Evolutionary conservation across 1,140 invertebrate genomes (phyloP).

Genomic region (Calycopis cecrops): DNA sequence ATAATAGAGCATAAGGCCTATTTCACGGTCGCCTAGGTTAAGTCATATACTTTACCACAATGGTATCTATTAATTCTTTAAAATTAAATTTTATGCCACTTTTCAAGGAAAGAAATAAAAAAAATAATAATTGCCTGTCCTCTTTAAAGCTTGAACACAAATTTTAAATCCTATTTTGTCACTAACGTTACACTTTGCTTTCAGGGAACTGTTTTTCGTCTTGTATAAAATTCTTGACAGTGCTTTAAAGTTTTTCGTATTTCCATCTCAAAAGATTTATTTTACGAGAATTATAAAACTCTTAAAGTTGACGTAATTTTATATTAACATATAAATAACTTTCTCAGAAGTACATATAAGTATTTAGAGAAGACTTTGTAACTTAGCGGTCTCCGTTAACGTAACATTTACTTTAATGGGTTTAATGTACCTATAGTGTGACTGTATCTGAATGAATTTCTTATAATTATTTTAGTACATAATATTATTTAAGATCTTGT

Average conservation of each 20-base stretch:
- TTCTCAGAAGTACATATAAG: not conserved
- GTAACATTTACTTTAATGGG: too few species aligned
- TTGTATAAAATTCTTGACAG: conserved; percentile 3
- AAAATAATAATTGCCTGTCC: too few species aligned
- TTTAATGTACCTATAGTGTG: too few species aligned
- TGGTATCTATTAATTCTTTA: too few species aligned
- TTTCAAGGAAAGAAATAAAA: not conserved
- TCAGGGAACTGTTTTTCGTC: not conserved
- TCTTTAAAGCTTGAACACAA: not conserved
- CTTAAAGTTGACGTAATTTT: conserved; percentile 9
- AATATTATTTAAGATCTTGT: too few species aligned
- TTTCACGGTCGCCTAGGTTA: too few species aligned
- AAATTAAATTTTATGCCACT: not conserved
- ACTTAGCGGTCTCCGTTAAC: too few species aligned
- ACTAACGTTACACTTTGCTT: conserved; percentile 3
- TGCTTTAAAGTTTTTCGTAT: conserved; percentile 5
- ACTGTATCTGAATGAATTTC: too few species aligned
- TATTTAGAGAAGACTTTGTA: not conserved
- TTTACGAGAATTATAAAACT: conserved; percentile 5
- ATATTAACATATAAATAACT: conserved; percentile 4
- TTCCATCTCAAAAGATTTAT: conserved; percentile 10
- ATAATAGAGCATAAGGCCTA: too few species aligned
- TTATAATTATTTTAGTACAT: too few species aligned
- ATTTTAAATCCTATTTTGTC: conserved; percentile 9
- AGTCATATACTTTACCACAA: too few species aligned